Evolutionary conservation across 2,113 vertebrate genomes (phyloP).

Genomic region (Trematomus loennbergii): DNA sequence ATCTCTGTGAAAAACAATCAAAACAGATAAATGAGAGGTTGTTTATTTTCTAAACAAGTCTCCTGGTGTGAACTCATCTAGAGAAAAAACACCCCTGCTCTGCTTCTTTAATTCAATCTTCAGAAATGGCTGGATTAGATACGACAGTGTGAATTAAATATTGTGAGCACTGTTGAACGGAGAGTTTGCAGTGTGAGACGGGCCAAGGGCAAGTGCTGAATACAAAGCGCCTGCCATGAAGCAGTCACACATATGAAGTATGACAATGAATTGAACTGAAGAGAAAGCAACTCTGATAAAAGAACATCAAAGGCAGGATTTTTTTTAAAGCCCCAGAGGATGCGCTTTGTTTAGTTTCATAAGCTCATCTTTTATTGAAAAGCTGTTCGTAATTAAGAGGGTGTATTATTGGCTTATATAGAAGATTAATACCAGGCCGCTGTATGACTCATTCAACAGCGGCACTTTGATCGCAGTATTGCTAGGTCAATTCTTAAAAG

Average conservation of each 20-base stretch:
- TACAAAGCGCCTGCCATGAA: constrained; percentile 63
- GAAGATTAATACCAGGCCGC: constrained; percentile 51
- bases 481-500: constrained; percentile 24
- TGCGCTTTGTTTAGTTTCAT: constrained; percentile 71
- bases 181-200: constrained; percentile 52
- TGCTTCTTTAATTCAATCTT: constrained; percentile 53
- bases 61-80: constrained; percentile 33
- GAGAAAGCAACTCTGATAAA: constrained; percentile 57
- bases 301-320: constrained; percentile 70
- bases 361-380: constrained; percentile 77
- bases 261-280: constrained; percentile 63
- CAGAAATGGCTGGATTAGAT: constrained; percentile 59
- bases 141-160: constrained; percentile 70
- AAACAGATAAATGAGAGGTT: constrained; percentile 38
- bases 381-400: constrained; percentile 68
- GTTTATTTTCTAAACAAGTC: constrained; percentile 43
- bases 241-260: constrained; percentile 68
- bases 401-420: constrained; percentile 66
- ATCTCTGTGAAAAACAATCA: constrained; percentile 31
- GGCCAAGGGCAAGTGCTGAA: constrained; percentile 63
- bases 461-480: constrained; percentile 34
- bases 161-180: constrained; percentile 54
- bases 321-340: constrained; percentile 50
- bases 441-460: constrained; percentile 40
- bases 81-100: constrained; percentile 20